Conservation (phyloP, 23 tunicate genomes). For the Ciona savignyi region DNA sequence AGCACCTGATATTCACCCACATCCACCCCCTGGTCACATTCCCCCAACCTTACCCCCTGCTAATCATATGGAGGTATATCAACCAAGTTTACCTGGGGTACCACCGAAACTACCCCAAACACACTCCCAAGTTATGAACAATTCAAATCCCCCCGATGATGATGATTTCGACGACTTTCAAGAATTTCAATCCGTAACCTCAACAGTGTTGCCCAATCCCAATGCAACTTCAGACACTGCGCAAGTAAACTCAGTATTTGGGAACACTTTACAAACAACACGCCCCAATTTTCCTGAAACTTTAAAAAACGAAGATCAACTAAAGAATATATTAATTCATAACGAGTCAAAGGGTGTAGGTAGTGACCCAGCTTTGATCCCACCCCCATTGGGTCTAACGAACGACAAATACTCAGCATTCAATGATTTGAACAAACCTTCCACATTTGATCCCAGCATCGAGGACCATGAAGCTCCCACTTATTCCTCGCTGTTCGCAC, state of each 20-base stretch:
- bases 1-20: no score
- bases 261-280: no score
- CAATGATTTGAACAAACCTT: not conserved
- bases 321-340: not conserved
- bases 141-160: not conserved
- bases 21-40: no score
- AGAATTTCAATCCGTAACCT: constrained; percentile 34
- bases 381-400: not conserved
- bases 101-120: not conserved
- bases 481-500: constrained; percentile 6
- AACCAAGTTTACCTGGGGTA: not conserved
- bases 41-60: constrained; percentile 20
- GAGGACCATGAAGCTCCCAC: constrained; percentile 1
- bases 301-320: no score
- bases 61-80: not conserved
- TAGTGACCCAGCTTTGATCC: not conserved
- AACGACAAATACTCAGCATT: constrained; percentile 4
- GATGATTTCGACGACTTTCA: constrained; percentile 71
- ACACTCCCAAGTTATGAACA: not conserved
- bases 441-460: not conserved
- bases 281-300: no score
- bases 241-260: not conserved
- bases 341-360: not conserved
- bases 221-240: not conserved
- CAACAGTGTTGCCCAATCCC: no score